Base-by-base conservation (phyloP, 2,888 invertebrate genomes). In the Dynastes grantii region DNA sequence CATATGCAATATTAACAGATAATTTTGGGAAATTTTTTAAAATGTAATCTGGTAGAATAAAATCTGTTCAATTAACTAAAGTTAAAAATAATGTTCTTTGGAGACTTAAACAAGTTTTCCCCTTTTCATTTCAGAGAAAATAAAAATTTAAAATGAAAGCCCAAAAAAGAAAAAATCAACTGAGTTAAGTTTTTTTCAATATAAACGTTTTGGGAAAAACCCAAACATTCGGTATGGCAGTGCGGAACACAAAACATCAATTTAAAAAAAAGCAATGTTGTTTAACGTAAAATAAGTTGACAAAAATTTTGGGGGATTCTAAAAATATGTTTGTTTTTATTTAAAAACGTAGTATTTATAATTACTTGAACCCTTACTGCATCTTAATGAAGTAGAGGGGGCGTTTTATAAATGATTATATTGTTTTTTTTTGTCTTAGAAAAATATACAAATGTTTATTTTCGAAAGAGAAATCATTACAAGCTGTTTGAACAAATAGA, bases 211-310 rank as follows among this genome's bases (percentile, higher is more conserved):
- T 68, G 70, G 68, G 77, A 79, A 79, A 79, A 76, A 64, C 51
- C 63, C 51, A 45, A 64, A 40, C 76, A 67, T 58, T 76, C 55
- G 49, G 49, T 78, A 79, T 79, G 79, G 79, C 79, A 79, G 79
- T 79, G 79, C 63, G 64, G 82, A 83, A 82, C 81, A 83, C 82
- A 81, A 84, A 83, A 84, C 83, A 84, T 80, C 80, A 81, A 80
- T 81, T 81, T 81, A 82, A 82, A 83, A 84, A 86, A 87, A 87
- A 87, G 87, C 87, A 87, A 86, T 83, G 85, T 79, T 68, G 83
- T 81, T 37, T 81, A 81, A 80, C 79, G 76, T 82, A 81, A 78
- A 81, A 70, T 45, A 61, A 70, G 70, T 76, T 75, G 61, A 78
- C 73, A 68, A 65, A 81, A 82, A n/a, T n/a, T 78, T 68, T 79